Base-by-base conservation (phyloP, 1,140 invertebrate species). In the Ips nitidus region DNA sequence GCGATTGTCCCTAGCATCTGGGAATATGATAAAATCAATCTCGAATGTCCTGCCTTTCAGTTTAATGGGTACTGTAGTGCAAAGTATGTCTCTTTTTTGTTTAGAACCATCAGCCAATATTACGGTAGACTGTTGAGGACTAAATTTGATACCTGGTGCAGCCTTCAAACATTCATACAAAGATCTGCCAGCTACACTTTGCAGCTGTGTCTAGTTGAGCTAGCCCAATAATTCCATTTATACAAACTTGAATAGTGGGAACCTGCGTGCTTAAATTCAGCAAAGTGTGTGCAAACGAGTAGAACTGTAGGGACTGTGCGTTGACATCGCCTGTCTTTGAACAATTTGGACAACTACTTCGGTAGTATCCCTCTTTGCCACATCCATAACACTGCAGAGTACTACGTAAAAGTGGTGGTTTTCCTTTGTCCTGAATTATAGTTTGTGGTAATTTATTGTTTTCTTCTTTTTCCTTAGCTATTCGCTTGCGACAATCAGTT, bases 301-400 rank as follows among this genome's bases (percentile, higher is more conserved):
- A 59, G 39, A 59, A 59, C 4, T 59, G 57, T 6, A 59, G 37
- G 5, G 57, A 3, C 41, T 59, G 57, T 3, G 57, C 41, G 3
- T 7, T 59, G 4, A 59, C 3, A 5, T 59, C 57, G 6, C 41
- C 41, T 41, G 6, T 59, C 5, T 41, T n/a, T 6, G 57, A 4
- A 39, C 57, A 59, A 41, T 39, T 41, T 6, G 57, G 57, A 41
- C 57, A 59, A 22, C 41, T 59, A 59, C 57, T 59, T 4, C 57
- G n/a, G 41, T 4, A 59, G 22, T 38, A 59, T 38, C 57, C 57
- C 4, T 3, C 4, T 59, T 59, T 59, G 3, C 57, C 57, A 38
- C 57, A 59, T 36, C 57, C 57, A 41, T 59, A 59, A 22, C 57
- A 59, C 6, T 6, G 3, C 3, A 59, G 4, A 38, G 4, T 41